Evolutionary conservation across 2,888 invertebrate genomes (phyloP), one percentile per base, ranked within the genome.

Genomic region (Caenorhabditis wallacei): DNA sequence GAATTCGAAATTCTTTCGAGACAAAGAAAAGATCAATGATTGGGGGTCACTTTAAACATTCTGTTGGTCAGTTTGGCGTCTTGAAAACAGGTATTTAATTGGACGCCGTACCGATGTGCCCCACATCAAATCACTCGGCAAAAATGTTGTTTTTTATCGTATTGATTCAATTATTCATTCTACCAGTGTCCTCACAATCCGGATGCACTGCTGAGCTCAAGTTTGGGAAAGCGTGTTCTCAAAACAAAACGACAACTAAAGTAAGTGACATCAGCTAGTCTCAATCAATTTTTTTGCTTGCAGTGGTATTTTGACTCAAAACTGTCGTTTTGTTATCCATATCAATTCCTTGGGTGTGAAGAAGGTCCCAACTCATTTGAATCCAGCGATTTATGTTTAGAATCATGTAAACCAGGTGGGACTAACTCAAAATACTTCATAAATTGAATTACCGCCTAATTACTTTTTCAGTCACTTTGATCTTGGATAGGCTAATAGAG

Each of bases 41-140:
- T 61, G 63, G 56, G 78, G 78, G 78, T 78, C 78, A 78, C 63
- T 63, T 69, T 78, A 78, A 69, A 78, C 78, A 66, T 54, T 37
- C 18, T 8, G 16, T 24, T 40, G 69, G 61, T 63, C 69, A 69
- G 16, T 68, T 54, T 30, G 10, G 13, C 51, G 57, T 71, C 70
- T 71, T 54, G 26, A 71, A 79, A 79, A 76, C 48, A 35, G 68
- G 37, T 46, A 59, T 46, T 51, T 71, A 57, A 46, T 48, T 1
- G 35, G 20, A 48, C n/a, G 18, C 20, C 30, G 61, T 63, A 59
- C 66, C 48, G 24, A 30, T 40, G 57, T 57, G 37, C 51, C 75
- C 37, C 16, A n/a, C n/a, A 35, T 61, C 51, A 51, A 37, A 18
- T 57, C 40, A 43, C 11, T 40, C 10, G n/a, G 43, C 18, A 48